A percentile compares a stretch with the other conserved stretches of the same genome.
Conservation (phyloP, 2,113 vertebrate species). For the Anolis carolinensis region DNA sequence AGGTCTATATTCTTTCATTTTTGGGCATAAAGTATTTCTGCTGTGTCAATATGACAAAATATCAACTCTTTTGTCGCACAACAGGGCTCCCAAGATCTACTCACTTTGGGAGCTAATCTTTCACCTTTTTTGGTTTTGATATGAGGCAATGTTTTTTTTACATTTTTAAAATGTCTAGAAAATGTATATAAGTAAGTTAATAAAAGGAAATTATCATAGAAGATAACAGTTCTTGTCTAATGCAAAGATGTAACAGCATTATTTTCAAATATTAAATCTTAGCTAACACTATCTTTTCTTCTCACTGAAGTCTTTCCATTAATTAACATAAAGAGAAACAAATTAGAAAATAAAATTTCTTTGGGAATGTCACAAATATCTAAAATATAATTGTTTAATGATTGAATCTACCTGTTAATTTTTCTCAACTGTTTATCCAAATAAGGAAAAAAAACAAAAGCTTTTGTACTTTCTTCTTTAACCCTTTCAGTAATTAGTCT, state of each 20-base stretch:
- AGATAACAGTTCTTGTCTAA: neutral
- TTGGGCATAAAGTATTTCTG: no score
- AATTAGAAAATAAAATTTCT: neutral
- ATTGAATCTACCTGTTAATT: neutral
- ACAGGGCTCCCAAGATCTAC: neutral
- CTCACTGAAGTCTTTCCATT: neutral
- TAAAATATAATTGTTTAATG: neutral
- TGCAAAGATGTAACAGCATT: neutral
- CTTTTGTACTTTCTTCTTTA: no score
- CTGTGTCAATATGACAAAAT: no score
- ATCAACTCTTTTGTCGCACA: neutral
- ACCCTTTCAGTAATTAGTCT: no score
- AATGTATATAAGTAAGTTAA: neutral
- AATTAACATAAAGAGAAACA: neutral
- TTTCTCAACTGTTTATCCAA: neutral
- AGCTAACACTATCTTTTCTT: neutral
- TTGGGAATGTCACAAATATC: neutral
- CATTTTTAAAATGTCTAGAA: neutral
- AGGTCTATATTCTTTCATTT: no score
- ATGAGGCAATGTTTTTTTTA: neutral
- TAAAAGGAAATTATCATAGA: neutral
- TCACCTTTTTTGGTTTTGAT: neutral
- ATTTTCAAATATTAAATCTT: neutral
- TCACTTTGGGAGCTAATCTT: neutral
- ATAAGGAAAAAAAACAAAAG: constrained; percentile 2